Evolutionary conservation across 2,113 vertebrate species (phyloP), one percentile per base, ranked within the genome.

Genomic region (Labeo rohita): DNA sequence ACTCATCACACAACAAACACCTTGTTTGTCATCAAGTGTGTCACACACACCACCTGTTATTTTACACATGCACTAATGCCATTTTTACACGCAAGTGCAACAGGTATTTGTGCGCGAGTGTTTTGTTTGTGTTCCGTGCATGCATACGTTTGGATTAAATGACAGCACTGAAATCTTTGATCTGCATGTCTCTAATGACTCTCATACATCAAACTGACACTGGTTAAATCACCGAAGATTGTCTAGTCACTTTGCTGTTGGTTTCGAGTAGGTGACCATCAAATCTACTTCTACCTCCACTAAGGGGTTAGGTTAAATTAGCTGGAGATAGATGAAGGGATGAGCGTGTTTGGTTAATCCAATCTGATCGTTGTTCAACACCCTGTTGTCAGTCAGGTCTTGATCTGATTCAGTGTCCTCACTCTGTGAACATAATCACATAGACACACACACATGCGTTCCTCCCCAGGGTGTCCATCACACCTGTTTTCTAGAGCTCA

Each of bases 401-500:
- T 86, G 77, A 80, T 80, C 77, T 13, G 68, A 86, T 80, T 45
- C 54, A 61, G 39, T 36, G 39, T 61, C 13, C 28, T 63, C 21
- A 21, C 23, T 39, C 68, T 45, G 43, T 43, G 34, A 66, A 83
- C 18, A 75, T 74, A 86, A 61, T 80, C 84, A 54, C 54, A 75
- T 4, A 52, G 3, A 16, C 56, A 52, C 80, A 39, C 56, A 49
- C 59, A 52, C 54, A 1, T 5, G 8, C 47, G 9, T 39, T 63
- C 34, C 61, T 45, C 79, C 54, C 68, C 81, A 88, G 84, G 90
- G 90, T 91, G 77, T 73, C 6, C 89, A 90, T 93, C 92, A 91
- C 93, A 95, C 93, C 94, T 94, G 94, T 92, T 94, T 90, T 87
- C 87, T 56, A 56, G 72, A 63, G 23, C 54, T 75, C 50, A 76